phyloP scores from a whole-genome alignment of 2,113 vertebrate genomes.

The Caranx ignobilis region DNA sequence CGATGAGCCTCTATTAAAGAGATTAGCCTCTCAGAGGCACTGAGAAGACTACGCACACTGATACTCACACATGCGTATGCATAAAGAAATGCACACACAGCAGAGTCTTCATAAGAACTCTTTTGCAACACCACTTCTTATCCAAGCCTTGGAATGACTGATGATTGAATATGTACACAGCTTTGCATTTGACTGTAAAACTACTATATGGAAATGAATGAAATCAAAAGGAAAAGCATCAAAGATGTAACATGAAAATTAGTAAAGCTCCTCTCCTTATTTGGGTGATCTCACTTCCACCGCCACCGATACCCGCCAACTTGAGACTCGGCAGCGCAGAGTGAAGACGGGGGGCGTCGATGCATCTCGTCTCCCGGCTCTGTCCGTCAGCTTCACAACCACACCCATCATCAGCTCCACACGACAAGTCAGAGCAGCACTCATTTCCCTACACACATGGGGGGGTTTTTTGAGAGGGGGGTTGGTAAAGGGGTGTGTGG shows the following conservation, averaged over 20 bases:
- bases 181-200: slow-evolving; percentile 84
- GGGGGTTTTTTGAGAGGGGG: background rate
- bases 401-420: slow-evolving; percentile 56
- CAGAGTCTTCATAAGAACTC: slow-evolving; percentile 86
- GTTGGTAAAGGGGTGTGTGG: slow-evolving; percentile 31
- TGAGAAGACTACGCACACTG: slow-evolving; percentile 73
- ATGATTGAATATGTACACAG: slow-evolving; percentile 79
- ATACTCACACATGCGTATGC: slow-evolving; percentile 62
- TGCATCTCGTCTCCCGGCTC: slow-evolving; percentile 3
- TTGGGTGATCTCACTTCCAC: slow-evolving; percentile 68
- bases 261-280: slow-evolving; percentile 68
- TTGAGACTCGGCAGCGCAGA: slow-evolving; percentile 58
- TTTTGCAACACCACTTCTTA: slow-evolving; percentile 80
- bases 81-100: slow-evolving; percentile 68
- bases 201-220: slow-evolving; percentile 71
- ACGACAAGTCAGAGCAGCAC: slow-evolving; percentile 38
- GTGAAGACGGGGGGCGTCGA: slow-evolving; percentile 10
- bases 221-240: slow-evolving; percentile 66
- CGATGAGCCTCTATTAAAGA: slow-evolving; percentile 95
- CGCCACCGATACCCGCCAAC: slow-evolving; percentile 50
- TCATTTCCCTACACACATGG: slow-evolving; percentile 27
- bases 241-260: slow-evolving; percentile 71
- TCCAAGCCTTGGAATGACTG: slow-evolving; percentile 84
- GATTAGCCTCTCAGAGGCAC: slow-evolving; percentile 88
- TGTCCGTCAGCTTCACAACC: slow-evolving; percentile 51